Evolutionary conservation across 2,113 vertebrate species (phyloP).

Genomic region (Scartelaos histophorus): DNA sequence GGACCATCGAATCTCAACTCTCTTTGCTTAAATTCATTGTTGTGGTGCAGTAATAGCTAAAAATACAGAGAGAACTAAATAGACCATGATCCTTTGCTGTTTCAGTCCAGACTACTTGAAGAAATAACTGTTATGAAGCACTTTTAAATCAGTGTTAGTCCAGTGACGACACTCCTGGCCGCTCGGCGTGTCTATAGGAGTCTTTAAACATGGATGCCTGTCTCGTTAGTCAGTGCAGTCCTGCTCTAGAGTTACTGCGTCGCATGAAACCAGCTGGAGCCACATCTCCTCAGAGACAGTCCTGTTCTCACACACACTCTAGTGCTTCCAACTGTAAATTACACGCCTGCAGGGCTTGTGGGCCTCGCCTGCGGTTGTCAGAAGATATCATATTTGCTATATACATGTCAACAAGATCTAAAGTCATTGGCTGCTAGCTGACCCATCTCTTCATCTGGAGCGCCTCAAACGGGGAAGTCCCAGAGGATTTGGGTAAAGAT

Average conservation of each 20-base stretch:
- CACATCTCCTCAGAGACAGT: slow-evolving; percentile 41
- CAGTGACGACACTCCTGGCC: no score
- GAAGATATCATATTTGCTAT: slow-evolving; percentile 64
- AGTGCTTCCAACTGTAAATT: slow-evolving; percentile 60
- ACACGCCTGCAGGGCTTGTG: slow-evolving; percentile 48
- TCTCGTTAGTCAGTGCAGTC: slow-evolving; percentile 35
- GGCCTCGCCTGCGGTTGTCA: slow-evolving; percentile 56
- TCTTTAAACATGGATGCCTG: slow-evolving; percentile 18
- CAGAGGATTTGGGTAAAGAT: slow-evolving; percentile 51
- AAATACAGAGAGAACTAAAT: no score
- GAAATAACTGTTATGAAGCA: no score
- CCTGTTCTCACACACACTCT: slow-evolving; percentile 47
- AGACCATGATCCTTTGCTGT: no score
- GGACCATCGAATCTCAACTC: no score
- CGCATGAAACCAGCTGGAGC: slow-evolving; percentile 20
- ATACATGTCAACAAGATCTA: slow-evolving; percentile 50
- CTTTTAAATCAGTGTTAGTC: no score
- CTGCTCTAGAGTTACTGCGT: slow-evolving; percentile 30
- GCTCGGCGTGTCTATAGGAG: not conserved
- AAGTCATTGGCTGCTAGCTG: slow-evolving; percentile 60
- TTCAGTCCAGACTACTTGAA: no score
- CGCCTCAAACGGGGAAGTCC: slow-evolving; percentile 50
- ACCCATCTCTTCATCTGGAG: slow-evolving; percentile 56
- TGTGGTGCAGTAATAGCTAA: no score
- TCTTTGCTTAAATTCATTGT: no score